Evolutionary conservation across 2,888 invertebrate genomes (phyloP).

Genomic region (Cabera pusaria): DNA sequence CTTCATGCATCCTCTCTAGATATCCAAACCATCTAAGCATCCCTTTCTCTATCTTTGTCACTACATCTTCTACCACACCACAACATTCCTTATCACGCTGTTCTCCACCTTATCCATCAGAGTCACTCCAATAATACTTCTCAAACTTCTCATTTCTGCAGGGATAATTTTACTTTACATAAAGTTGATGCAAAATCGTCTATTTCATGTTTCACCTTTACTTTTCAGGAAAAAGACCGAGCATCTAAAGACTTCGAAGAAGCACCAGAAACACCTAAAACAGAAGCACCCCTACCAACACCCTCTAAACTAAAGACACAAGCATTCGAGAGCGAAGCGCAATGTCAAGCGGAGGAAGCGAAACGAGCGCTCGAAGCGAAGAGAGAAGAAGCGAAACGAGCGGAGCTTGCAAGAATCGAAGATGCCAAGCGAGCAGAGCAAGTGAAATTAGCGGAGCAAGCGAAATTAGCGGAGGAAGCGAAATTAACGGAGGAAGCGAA

Average conservation of each 20-base stretch:
- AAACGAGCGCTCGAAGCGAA: conserved; percentile 10
- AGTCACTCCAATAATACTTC: no score
- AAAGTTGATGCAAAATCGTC: neutral
- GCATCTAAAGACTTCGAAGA: conserved; percentile 39
- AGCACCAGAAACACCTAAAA: conserved; percentile 23
- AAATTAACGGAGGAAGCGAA: conserved; percentile 9
- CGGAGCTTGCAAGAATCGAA: no score
- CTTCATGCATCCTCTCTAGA: no score
- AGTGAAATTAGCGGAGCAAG: conserved; percentile 14
- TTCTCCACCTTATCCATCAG: no score
- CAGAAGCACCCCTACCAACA: conserved; percentile 3
- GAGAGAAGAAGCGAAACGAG: conserved; percentile 10
- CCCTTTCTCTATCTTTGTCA: no score
- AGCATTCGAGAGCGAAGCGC: conserved; percentile 14
- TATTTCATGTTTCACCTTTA: neutral
- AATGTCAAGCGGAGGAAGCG: conserved; percentile 17
- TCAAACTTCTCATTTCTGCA: no score
- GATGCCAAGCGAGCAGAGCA: conserved; percentile 12
- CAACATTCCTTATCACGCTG: no score
- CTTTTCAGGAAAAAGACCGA: conserved; percentile 60
- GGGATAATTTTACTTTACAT: no score
- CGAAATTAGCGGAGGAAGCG: conserved; percentile 1
- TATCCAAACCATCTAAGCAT: no score
- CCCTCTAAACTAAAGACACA: conserved; percentile 7
- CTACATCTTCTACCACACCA: no score